Percentiles rank a stretch among this genome's conserved stretches.
Conservation (phyloP, 2,113 vertebrate species). For the Tetraodon nigroviridis region DNA sequence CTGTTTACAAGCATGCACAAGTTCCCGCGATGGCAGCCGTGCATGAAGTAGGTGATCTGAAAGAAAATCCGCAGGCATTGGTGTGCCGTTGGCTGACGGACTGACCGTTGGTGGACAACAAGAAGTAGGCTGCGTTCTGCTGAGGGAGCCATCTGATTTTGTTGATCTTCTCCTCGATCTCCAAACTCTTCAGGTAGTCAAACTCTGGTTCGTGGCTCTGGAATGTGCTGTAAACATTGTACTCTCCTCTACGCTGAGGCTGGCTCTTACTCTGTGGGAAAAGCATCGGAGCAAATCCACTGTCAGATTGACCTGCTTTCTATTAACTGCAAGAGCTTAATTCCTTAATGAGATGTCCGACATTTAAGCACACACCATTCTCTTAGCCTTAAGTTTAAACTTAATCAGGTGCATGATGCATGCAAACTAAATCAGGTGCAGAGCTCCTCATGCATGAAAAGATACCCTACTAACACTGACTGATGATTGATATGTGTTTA, state of each 20-base stretch:
- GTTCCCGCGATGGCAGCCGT: no score
- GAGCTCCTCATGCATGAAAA: no score
- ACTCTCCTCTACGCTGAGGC: constrained; percentile 90
- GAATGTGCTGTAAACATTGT: constrained; percentile 99
- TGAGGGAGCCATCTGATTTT: constrained; percentile 98
- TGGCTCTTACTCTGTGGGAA: constrained; percentile 88
- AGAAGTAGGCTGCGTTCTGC: constrained; percentile 95
- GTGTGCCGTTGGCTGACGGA: not conserved
- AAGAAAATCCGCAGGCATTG: not conserved
- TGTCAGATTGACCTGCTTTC: not conserved
- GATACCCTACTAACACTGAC: no score
- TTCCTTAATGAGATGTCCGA: not conserved
- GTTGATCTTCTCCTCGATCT: constrained; percentile 98
- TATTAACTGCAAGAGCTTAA: constrained; percentile 1
- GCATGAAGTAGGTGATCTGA: no score
- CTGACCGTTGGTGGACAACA: constrained; percentile 93
- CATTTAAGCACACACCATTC: not conserved
- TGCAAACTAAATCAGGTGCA: no score
- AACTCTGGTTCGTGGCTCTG: constrained; percentile 98
- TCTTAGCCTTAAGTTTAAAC: not conserved
- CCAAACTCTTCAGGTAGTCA: constrained; percentile 97
- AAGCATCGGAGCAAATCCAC: not conserved
- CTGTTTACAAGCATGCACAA: not conserved
- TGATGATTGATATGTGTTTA: no score
- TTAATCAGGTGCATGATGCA: no score